Evolutionary conservation across 2,888 invertebrate genomes (phyloP).

Genomic region (Caenorhabditis doughertyi): DNA sequence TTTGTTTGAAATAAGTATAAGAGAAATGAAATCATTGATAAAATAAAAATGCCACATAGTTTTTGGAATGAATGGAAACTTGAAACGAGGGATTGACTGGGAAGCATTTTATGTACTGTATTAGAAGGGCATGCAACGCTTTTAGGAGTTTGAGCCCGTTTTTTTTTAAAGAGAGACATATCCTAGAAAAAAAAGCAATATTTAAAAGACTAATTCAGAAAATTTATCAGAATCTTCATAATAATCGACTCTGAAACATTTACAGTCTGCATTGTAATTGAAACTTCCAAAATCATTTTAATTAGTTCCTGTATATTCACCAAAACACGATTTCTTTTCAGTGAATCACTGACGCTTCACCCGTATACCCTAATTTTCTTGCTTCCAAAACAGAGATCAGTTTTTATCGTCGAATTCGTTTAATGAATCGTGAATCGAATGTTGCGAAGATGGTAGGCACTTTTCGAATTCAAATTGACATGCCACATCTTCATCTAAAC

Average conservation of each 20-base stretch:
- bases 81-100: background rate
- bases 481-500: constrained; percentile 7
- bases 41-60: background rate
- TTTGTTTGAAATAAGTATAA: constrained; percentile 1
- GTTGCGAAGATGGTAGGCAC: background rate
- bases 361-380: constrained; percentile 6
- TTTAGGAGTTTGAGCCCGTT: too few relatives aligned
- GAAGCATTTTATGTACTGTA: too few relatives aligned
- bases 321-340: constrained; percentile 8
- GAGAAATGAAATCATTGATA: constrained; percentile 42
- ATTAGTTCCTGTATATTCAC: background rate
- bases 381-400: constrained; percentile 21
- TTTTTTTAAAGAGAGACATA: too few relatives aligned
- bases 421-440: background rate
- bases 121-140: too few relatives aligned
- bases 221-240: too few relatives aligned
- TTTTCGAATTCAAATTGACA: constrained; percentile 1
- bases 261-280: too few relatives aligned
- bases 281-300: background rate
- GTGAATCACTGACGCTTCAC: constrained; percentile 14
- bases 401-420: background rate
- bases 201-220: too few relatives aligned
- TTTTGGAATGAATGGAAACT: background rate
- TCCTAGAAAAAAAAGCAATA: too few relatives aligned
- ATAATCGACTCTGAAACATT: too few relatives aligned